Base-by-base conservation (phyloP, 1,140 invertebrate species). In the Drepana arcuata region DNA sequence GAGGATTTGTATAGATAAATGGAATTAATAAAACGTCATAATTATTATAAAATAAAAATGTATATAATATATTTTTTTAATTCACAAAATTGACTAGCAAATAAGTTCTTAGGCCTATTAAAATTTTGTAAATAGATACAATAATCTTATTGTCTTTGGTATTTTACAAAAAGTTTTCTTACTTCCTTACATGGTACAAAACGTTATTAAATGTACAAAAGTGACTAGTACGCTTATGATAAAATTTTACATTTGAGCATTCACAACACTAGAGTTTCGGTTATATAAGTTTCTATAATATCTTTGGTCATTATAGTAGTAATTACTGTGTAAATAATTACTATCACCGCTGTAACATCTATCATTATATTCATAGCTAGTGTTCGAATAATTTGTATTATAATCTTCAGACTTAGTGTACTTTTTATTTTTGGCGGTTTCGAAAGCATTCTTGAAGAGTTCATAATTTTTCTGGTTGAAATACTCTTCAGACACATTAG, bases 401-500 rank as follows among this genome's bases (percentile, higher is more conserved):
- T 45, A 42, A 23, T 64, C 53, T 27, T 52, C 59, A 33, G 48
- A 47, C 40, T 62, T 67, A 7, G 36, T 16, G 18, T 48, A 35
- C 35, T 47, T 63, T 29, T 53, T 66, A 37, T 70, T 84, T 48
- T 85, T 85, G n/a, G n/a, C n/a, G 26, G 86, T 86, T 41, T 87
- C 86, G 48, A 88, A 88, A 12, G 85, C 85, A 38, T 82, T 83
- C 45, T 83, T 85, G 41, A 87, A 88, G 32, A 87, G 62, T 49
- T 86, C 83, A 30, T 86, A 88, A 60, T 87, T 87, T 30, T 70
- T 72, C 23, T 79, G 66, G 16, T 71, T 71, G 10, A 81, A 82
- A 48, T 78, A 81, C 24, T 72, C 77, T 34, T 70, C 72, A n/a
- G n/a, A n/a, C 4, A 7, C 4, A n/a, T 26, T 10, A 4, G 2